A percentile compares a stretch with the other conserved stretches of the same genome.
phyloP scores from a whole-genome alignment of 2,888 invertebrate species.

The Diogma glabrata region DNA sequence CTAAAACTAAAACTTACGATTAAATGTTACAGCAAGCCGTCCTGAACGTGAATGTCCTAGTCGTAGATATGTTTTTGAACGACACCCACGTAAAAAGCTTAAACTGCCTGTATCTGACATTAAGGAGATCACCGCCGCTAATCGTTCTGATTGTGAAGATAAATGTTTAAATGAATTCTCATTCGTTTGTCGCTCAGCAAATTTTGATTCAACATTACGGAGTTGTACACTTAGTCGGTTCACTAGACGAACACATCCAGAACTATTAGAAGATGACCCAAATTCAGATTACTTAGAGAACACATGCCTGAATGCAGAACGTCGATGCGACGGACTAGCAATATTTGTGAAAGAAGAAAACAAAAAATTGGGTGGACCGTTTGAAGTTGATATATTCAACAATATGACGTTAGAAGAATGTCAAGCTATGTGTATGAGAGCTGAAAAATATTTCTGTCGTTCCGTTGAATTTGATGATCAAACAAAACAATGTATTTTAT shows the following conservation, averaged over 20 bases:
- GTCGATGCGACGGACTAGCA: conserved; percentile 74
- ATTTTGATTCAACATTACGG: conserved; percentile 64
- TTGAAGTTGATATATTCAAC: conserved; percentile 77
- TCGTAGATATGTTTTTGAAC: conserved; percentile 76
- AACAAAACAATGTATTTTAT: conserved; percentile 75
- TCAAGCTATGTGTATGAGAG: conserved; percentile 73
- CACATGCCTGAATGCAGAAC: conserved; percentile 76
- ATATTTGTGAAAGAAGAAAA: conserved; percentile 86
- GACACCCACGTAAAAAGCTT: conserved; percentile 72
- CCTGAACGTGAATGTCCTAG: conserved; percentile 84
- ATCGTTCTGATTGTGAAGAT: conserved; percentile 82
- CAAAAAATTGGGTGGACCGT: conserved; percentile 74
- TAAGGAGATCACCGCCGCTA: conserved; percentile 69
- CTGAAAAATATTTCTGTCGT: conserved; percentile 80
- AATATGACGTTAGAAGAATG: conserved; percentile 81
- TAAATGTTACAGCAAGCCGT: conserved; percentile 58
- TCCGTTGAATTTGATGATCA: conserved; percentile 83
- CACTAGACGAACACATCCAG: conserved; percentile 76
- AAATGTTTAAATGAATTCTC: conserved; percentile 81
- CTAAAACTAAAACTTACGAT: too few relatives aligned
- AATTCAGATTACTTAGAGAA: conserved; percentile 85
- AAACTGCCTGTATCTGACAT: conserved; percentile 69
- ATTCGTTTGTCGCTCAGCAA: conserved; percentile 78
- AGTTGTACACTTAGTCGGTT: conserved; percentile 72
- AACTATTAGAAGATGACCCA: conserved; percentile 71